Evolutionary conservation across 1,140 invertebrate genomes (phyloP).

Genomic region (Tenebrio molitor): DNA sequence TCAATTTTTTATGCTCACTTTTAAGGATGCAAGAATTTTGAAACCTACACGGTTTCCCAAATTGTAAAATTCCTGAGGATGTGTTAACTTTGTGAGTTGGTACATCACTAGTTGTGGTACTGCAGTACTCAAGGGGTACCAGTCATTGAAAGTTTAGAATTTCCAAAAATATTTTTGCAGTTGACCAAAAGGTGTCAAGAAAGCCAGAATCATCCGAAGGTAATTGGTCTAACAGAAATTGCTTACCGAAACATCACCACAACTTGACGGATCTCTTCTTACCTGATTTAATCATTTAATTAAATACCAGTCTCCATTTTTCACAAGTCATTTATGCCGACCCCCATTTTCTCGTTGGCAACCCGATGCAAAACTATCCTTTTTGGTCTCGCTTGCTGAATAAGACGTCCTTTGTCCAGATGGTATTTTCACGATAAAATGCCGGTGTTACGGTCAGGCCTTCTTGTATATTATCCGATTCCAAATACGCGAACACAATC

Average conservation of each 20-base stretch:
- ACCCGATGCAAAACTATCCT: not conserved
- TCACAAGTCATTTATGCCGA: not conserved
- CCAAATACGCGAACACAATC: slow-evolving; percentile 40
- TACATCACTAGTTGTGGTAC: no score
- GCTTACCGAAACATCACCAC: not conserved
- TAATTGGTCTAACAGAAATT: no score
- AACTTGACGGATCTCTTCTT: not conserved
- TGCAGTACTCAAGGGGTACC: no score
- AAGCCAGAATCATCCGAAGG: not conserved
- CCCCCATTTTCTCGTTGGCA: not conserved
- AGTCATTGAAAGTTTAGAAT: no score
- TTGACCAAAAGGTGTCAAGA: not conserved
- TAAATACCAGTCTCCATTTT: slow-evolving; percentile 10
- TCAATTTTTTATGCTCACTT: no score
- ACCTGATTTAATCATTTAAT: slow-evolving; percentile 13
- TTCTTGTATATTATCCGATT: slow-evolving; percentile 17
- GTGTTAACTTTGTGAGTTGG: no score
- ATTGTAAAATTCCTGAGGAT: no score
- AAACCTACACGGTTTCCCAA: no score
- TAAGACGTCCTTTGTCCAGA: slow-evolving; percentile 2
- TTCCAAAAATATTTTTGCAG: not conserved
- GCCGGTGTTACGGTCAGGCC: not conserved
- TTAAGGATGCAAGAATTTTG: no score
- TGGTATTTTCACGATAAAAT: slow-evolving; percentile 26
- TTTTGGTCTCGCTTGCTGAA: not conserved